Evolutionary conservation across 1,140 invertebrate species (phyloP), one percentile per base, ranked within the genome.

Genomic region (Drosophila truncata): DNA sequence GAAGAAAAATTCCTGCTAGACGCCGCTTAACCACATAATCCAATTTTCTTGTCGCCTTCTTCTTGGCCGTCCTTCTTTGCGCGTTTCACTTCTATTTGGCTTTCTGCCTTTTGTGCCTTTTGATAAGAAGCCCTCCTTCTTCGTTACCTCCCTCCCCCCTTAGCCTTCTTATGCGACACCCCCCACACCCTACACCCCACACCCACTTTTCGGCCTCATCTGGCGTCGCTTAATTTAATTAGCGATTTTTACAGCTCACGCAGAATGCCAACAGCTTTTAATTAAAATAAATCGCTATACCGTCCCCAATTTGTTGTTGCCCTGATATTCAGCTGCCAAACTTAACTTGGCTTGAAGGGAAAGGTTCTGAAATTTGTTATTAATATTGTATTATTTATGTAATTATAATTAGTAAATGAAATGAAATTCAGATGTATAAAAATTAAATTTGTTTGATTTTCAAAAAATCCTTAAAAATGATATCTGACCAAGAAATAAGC

Each of bases 241-340:
- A 87, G 83, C 67, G 33, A 77, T 78, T 61, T 64, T 88, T 83
- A 86, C 80, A 83, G 74, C 82, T 75, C 69, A 67, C 62, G 55
- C 76, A 79, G 66, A 87, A 78, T 84, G 77, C 80, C 87, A 87
- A 87, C 77, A 80, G 62, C 61, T 80, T 87, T 87, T 80, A 88
- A 88, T 87, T 84, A 83, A 88, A 88, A 88, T 66, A 84, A 83
- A 88, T 78, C 57, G 84, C 49, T 80, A 57, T 88, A 71, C 66
- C 63, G 75, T 70, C 63, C 70, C 73, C 65, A 71, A 79, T 79
- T 79, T 64, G 27, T 79, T 64, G 27, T 37, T 52, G 31, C 31
- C 52, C 29, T 77, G 76, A 46, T 78, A 46, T 78, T 79, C 47
- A 31, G 27, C 29, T 78, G 60, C 31, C 41, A 49, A 55, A 33